Evolutionary conservation across 2,797 vertebrate species (phyloP), one percentile per base, ranked within the genome.

Genomic region (Siniperca obscura): DNA sequence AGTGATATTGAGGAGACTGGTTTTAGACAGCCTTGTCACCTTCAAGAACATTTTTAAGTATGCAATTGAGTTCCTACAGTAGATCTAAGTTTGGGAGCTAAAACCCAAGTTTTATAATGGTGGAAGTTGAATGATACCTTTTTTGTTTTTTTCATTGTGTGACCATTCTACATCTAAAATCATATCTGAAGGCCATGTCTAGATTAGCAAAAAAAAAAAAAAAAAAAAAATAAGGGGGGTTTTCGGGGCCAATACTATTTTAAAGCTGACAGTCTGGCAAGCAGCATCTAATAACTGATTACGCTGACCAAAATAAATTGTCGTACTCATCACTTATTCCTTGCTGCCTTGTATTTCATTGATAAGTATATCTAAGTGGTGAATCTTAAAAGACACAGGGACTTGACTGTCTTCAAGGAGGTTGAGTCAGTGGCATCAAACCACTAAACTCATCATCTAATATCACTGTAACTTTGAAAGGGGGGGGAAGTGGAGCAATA

Each of bases 21-120:
- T 3, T 21, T 52, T 64, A 44, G 53, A 46, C 30, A n/a, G 5
- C 4, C 40, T 14, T n/a, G 2, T 19, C 11, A 44, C 48, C 22
- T 21, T 50, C 27, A 76, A n/a, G 46, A 44, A 42, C 27, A 77
- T 5, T 25, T 55, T 70, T 3, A 74, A 62, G n/a, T 11, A 56
- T 59, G 65, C 13, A 38, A 5, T 4, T 61, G 19, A 48, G 13
- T 46, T 57, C 36, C 5, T 13, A 42, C 40, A 42, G 11, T 42
- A 12, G 3, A 55, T 69, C 40, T 50, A 25, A 70, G 19, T 42
- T 42, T 42, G 40, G 40, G 40, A 42, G 40, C 40, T 42, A 42
- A 42, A 42, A 8, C 40, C 40, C 40, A 42, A 42, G 40, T 42
- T 42, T 42, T 11, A 42, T 11, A 42, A 42, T 42, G 11, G 40